These are phyloP conservation scores for Anguilla rostrata DNA, from an alignment of 2,113 vertebrate species.

Conservation along the genomic window DNA sequence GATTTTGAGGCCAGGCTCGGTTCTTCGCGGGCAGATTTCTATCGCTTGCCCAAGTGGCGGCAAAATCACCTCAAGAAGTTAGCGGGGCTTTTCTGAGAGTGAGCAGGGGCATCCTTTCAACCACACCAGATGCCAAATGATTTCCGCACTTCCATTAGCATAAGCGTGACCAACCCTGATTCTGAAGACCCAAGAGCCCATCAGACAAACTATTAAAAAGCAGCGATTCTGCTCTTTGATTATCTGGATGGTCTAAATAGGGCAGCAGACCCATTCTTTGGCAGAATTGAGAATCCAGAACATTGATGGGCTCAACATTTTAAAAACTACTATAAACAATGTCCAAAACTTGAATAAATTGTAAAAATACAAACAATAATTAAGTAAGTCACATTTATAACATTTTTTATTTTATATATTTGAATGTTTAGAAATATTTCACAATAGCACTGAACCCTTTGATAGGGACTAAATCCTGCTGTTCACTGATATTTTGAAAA, in stretches of 20 bases:
- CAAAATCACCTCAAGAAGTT: slow-evolving; percentile 86
- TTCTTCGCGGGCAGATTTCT: slow-evolving; percentile 77
- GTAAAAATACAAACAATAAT: too few relatives aligned
- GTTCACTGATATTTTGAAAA: background rate
- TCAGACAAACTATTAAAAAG: background rate
- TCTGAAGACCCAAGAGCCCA: background rate
- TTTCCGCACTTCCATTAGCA: background rate
- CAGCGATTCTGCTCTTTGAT: background rate
- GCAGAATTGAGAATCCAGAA: background rate
- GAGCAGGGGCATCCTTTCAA: background rate
- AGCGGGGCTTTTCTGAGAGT: slow-evolving; percentile 79
- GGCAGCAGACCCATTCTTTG: background rate
- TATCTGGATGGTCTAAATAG: background rate
- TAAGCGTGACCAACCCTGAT: background rate
- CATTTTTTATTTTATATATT: too few relatives aligned
- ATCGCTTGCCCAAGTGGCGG: slow-evolving; percentile 83
- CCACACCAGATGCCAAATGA: background rate
- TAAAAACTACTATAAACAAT: too few relatives aligned
- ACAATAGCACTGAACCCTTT: too few relatives aligned
- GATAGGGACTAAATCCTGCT: background rate
- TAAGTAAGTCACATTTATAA: too few relatives aligned
- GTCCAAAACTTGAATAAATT: too few relatives aligned
- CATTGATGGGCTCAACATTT: background rate
- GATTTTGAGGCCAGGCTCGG: slow-evolving; percentile 83
- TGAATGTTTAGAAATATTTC: too few relatives aligned